Evolutionary conservation across 1,140 invertebrate species (phyloP).

Genomic region (Diprion similis): DNA sequence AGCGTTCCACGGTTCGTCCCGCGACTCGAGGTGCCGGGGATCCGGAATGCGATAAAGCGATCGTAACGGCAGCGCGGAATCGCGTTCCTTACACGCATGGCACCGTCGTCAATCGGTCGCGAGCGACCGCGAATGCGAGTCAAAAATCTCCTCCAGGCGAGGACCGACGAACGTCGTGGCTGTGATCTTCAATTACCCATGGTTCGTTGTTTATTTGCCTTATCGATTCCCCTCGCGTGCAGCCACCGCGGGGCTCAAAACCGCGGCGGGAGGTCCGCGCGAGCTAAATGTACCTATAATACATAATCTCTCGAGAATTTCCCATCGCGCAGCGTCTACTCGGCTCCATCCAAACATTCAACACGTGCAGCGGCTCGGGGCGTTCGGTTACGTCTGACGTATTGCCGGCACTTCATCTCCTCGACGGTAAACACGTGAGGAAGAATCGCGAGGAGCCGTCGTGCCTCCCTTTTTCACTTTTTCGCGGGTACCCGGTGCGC

Average conservation of each 20-base stretch:
- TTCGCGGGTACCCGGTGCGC: background rate
- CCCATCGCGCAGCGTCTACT: background rate
- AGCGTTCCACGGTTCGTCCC: background rate
- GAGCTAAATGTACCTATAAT: background rate
- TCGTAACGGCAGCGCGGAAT: too few relatives aligned
- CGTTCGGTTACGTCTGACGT: constrained; percentile 30
- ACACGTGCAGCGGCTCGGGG: constrained; percentile 6
- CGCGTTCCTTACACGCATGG: too few relatives aligned
- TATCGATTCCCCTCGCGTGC: constrained; percentile 3
- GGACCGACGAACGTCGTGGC: too few relatives aligned
- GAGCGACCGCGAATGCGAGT: too few relatives aligned
- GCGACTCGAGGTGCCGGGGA: too few relatives aligned
- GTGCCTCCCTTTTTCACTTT: too few relatives aligned
- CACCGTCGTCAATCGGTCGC: too few relatives aligned
- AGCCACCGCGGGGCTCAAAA: background rate
- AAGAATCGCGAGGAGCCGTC: constrained; percentile 26
- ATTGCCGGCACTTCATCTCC: constrained; percentile 38
- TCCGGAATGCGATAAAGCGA: too few relatives aligned
- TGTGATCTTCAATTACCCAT: too few relatives aligned
- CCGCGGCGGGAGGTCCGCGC: background rate
- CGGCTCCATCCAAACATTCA: constrained; percentile 3
- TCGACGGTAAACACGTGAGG: constrained; percentile 35
- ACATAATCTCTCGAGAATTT: background rate
- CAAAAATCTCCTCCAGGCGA: too few relatives aligned
- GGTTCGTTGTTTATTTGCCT: background rate